Base-by-base conservation (phyloP, 1,140 invertebrate genomes). In the Drosophila pseudoananassae region DNA sequence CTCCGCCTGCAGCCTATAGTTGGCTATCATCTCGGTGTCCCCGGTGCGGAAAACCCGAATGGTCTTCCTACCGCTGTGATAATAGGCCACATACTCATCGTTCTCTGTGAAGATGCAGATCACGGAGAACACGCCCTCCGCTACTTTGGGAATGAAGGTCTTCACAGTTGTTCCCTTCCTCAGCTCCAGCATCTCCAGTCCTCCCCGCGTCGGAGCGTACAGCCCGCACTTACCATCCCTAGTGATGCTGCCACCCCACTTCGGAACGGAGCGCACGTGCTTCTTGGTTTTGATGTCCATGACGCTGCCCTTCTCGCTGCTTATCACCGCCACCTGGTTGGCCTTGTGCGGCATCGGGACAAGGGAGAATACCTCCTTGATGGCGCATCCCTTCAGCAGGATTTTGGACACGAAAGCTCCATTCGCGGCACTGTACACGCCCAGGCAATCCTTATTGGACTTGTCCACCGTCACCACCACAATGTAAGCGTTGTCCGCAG, bases 91-190 rank as follows among this genome's bases (percentile, higher is more conserved):
- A 81, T 99, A 99, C 76, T 98, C 95, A 82, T 99, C 97, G 8
- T 96, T 98, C 70, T 96, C 95, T 38, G 98, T 99, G 90, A 99
- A 99, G 92, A 97, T 95, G 49, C 97, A 97, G 72, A 98, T 97
- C 20, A 99, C 97, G 10, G 96, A 97, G 91, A 99, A 99, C 0
- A 99, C 98, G 2, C 98, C 98, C 92, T 99, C 98, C 7, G 98
- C 98, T 0, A 99, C 96, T 92, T 96, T 95, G 1, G 97, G 96
- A 66, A 99, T 98, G 50, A 98, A 96, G 0, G 96, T 97, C 87
- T 95, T 95, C 0, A 97, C 95, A 0, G 94, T 95, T 36, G 94
- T 94, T 6, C 97, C 96, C 92, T 97, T 95, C 92, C 97, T 96
- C 56, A 98, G 91, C 87, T 98, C 97, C 25, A 98, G 93, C 17